Evolutionary conservation across 2,113 vertebrate genomes (phyloP), one percentile per base, ranked within the genome.

Genomic region (Collichthys lucidus): DNA sequence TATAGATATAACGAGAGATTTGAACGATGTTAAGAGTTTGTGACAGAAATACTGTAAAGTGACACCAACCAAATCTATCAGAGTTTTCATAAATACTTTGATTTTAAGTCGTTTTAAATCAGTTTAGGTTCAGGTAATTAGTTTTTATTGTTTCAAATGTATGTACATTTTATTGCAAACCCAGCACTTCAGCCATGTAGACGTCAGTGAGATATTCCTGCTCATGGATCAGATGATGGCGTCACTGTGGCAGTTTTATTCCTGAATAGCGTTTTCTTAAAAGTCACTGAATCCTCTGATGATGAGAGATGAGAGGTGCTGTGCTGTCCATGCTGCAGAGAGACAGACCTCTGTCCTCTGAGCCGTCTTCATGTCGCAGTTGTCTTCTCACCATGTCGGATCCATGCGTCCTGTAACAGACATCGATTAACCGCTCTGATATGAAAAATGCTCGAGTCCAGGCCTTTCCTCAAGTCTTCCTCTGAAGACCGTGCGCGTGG

Each of bases 381-480:
- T 44, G 68, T 89, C 81, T 80, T 31, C 59, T 83, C 74, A 63
- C 68, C 56, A 11, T 85, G 83, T 85, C 79, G 14, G 83, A 88
- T 88, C 82, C 60, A 69, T 69, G 24, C 56, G 47, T 77, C 55
- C 53, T 74, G 24, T 20, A 77, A 68, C 76, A 50, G 35, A 44
- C 64, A 82, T 77, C 29, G 75, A 89, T 84, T 90, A 84, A 82
- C 80, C 83, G 82, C 72, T 77, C 49, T 19, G 83, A 78, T 88
- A 84, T 86, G 70, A 87, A 77, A 80, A 80, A 91, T 81, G 70
- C 52, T 84, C 20, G 0, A 29, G 57, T 55, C 78, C 56, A 65
- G 60, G 35, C 70, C 60, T 75, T 59, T 82, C 61, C 65, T 69
- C 42, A 10, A 52, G 77, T 56, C 59, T 65, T 20, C 63, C 31